Percentiles rank a stretch among this genome's conserved stretches.
These are phyloP conservation scores for Alca torda DNA, from an alignment of 2,797 vertebrate genomes.

Conservation along the genomic window DNA sequence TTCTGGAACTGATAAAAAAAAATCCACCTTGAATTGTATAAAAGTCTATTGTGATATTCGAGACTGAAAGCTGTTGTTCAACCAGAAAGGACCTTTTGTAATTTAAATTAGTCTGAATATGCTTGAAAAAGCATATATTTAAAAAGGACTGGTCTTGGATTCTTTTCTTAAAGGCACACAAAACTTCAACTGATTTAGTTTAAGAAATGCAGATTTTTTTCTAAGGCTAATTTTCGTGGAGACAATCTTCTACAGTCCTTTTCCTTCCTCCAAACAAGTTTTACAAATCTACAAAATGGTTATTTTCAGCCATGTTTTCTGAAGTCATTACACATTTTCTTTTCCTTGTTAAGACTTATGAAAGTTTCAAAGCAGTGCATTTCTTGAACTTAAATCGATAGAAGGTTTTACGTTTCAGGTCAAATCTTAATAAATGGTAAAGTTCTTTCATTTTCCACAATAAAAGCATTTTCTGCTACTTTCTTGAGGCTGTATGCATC, in stretches of 20 bases:
- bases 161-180: background rate
- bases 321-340: background rate
- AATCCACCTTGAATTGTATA: background rate
- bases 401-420: background rate
- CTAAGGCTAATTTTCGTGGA: conserved; percentile 10
- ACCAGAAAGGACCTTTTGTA: background rate
- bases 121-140: background rate
- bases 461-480: background rate
- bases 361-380: background rate
- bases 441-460: background rate
- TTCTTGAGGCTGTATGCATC: background rate
- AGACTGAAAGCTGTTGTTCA: conserved; percentile 32
- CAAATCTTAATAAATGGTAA: background rate
- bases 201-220: background rate
- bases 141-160: background rate
- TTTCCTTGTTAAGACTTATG: background rate
- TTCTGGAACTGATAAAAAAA: background rate
- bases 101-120: conserved; percentile 29
- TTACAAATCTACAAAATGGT: background rate
- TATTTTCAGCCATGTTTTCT: background rate
- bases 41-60: background rate
- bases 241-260: background rate
- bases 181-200: background rate
- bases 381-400: background rate
- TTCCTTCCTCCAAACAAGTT: background rate